phyloP scores from a whole-genome alignment of 2,797 vertebrate species.

The Chelonia mydas region DNA sequence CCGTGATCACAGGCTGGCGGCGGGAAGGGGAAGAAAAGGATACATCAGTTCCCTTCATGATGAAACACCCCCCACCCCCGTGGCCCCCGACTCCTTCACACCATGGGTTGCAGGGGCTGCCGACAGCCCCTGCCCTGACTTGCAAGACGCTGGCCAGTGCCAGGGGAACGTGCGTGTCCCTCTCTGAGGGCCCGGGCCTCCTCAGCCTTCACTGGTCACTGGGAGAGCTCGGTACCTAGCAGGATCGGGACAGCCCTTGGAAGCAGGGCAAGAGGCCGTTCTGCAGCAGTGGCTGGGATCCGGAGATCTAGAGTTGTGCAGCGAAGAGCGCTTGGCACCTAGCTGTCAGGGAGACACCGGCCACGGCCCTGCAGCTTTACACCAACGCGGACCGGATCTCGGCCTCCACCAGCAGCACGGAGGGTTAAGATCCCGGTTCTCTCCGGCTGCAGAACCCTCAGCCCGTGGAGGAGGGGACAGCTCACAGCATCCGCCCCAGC shows the following conservation, averaged over 20 bases:
- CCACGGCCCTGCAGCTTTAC: neutral
- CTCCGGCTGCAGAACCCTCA: neutral
- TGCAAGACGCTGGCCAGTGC: neutral
- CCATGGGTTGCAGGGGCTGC: neutral
- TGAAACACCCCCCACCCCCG: neutral
- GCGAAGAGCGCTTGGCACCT: too few species aligned
- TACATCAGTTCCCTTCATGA: neutral
- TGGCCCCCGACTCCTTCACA: neutral
- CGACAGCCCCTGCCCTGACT: neutral
- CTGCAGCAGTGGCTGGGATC: neutral
- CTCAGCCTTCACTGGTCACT: too few species aligned
- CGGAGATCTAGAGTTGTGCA: neutral
- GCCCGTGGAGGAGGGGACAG: too few species aligned
- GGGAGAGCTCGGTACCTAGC: neutral
- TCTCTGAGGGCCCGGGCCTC: neutral
- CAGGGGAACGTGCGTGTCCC: neutral
- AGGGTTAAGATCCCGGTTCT: neutral
- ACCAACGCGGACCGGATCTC: neutral
- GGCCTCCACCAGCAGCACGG: neutral
- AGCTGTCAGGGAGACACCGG: neutral
- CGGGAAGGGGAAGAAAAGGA: neutral
- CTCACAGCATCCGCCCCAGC: too few species aligned
- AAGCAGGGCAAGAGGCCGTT: neutral
- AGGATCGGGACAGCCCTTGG: too few species aligned
- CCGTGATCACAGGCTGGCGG: conserved; percentile 84